Conservation (phyloP, 2,113 vertebrate species). For the Lasiurus cinereus region DNA sequence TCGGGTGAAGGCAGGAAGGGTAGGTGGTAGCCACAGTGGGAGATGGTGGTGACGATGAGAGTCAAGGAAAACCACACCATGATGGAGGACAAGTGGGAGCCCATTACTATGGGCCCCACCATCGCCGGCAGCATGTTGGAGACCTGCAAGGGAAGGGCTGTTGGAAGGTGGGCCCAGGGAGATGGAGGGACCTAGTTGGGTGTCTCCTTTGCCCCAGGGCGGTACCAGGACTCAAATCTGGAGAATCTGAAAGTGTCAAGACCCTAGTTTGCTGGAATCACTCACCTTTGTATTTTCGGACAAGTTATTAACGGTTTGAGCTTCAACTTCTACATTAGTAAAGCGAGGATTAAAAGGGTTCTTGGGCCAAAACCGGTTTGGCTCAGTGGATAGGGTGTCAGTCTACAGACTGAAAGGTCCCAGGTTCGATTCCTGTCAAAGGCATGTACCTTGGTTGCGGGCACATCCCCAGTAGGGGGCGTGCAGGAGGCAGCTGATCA, state of each 20-base stretch:
- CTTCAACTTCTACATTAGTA: not conserved
- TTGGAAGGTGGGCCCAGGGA: not conserved
- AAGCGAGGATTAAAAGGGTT: not conserved
- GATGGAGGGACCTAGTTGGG: no score
- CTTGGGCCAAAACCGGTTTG: not conserved
- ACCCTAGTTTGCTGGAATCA: not conserved
- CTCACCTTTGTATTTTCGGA: not conserved
- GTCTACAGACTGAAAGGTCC: no score
- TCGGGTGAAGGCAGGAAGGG: conserved; percentile 96
- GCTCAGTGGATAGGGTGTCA: no score
- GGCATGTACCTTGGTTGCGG: no score
- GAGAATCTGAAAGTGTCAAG: not conserved
- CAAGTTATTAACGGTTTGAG: not conserved
- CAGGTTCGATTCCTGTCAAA: no score
- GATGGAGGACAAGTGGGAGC: conserved; percentile 92
- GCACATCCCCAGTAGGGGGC: no score
- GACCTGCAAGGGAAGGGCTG: conserved; percentile 83
- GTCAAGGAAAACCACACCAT: conserved; percentile 92
- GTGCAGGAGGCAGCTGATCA: no score
- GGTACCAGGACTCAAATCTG: not conserved
- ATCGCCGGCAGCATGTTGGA: conserved; percentile 93
- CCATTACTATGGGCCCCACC: conserved; percentile 90
- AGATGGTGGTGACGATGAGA: conserved; percentile 91
- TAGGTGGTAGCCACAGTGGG: conserved; percentile 97
- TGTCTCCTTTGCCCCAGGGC: not conserved